Evolutionary conservation across 2,113 vertebrate genomes (phyloP).

Genomic region (Gracilinanus agilis): DNA sequence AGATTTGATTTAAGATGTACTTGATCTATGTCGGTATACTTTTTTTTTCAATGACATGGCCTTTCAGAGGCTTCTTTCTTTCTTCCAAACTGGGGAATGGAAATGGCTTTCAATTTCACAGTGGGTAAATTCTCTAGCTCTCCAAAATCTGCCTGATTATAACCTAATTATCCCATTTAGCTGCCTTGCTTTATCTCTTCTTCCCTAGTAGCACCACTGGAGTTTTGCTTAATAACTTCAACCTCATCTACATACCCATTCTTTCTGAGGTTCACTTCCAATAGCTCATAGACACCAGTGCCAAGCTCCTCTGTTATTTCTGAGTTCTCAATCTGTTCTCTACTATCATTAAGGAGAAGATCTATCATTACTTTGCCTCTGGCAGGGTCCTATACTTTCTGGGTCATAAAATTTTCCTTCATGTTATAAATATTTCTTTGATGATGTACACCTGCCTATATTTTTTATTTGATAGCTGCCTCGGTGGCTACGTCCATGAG

Average conservation of each 20-base stretch:
- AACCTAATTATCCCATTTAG: conserved; percentile 9
- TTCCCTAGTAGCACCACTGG: not conserved
- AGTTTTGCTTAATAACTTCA: not conserved
- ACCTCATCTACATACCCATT: not conserved
- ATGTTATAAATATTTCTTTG: conserved; percentile 32
- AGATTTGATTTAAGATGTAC: not conserved
- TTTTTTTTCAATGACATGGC: not conserved
- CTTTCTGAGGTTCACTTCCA: not conserved
- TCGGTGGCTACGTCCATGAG: not conserved
- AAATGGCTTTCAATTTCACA: conserved; percentile 52
- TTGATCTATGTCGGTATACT: not conserved
- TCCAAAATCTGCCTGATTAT: conserved; percentile 39
- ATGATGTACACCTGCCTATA: not conserved
- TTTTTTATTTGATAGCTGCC: not conserved
- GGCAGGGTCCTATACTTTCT: conserved; percentile 1
- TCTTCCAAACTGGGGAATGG: conserved; percentile 41
- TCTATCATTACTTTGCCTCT: conserved; percentile 30
- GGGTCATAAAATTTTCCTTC: conserved; percentile 40
- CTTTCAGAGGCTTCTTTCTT: not conserved
- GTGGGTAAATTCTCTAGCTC: conserved; percentile 36
- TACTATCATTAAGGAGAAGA: conserved; percentile 32
- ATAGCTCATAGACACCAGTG: not conserved
- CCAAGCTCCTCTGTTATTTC: conserved; percentile 31
- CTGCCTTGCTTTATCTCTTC: conserved; percentile 2
- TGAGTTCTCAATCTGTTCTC: conserved; percentile 33